These are phyloP conservation scores for Sebastes taczanowskii DNA, from an alignment of 2,797 vertebrate species.

Conservation along the genomic window DNA sequence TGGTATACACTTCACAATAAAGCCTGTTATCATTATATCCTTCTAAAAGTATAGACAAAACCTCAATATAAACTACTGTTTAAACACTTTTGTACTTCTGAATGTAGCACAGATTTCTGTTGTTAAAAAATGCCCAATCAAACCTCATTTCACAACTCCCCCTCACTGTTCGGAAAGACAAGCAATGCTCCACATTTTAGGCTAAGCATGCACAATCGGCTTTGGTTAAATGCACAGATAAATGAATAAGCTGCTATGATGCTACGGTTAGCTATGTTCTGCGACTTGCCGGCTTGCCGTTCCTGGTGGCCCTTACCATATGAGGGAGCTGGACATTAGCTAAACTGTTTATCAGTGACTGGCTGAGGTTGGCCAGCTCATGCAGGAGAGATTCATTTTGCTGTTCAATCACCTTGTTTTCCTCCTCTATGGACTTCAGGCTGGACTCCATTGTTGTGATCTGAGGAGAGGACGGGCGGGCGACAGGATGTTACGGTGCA, in stretches of 20 bases:
- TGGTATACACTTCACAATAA: neutral
- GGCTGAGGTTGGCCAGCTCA: constrained; percentile 97
- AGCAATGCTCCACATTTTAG: constrained; percentile 47
- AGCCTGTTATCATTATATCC: neutral
- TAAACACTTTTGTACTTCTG: neutral
- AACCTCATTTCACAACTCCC: constrained; percentile 58
- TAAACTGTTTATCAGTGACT: constrained; percentile 98
- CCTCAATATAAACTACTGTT: neutral
- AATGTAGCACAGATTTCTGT: neutral
- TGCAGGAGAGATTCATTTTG: constrained; percentile 98
- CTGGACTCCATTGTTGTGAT: constrained; percentile 99
- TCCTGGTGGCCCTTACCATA: constrained; percentile 93
- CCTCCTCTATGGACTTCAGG: constrained; percentile 98
- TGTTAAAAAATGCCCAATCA: constrained; percentile 31
- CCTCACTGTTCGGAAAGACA: constrained; percentile 61
- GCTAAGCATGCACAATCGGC: constrained; percentile 62
- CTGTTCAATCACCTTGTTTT: constrained; percentile 99
- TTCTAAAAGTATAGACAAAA: constrained; percentile 4
- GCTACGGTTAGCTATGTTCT: constrained; percentile 59
- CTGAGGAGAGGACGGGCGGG: constrained; percentile 73
- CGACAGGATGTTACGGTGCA: constrained; percentile 12
- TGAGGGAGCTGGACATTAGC: constrained; percentile 98
- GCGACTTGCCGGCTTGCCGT: constrained; percentile 81
- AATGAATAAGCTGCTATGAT: constrained; percentile 34
- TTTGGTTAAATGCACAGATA: constrained; percentile 41